Evolutionary conservation across 2,888 invertebrate species (phyloP).

Genomic region (Mesochorus sp.): DNA sequence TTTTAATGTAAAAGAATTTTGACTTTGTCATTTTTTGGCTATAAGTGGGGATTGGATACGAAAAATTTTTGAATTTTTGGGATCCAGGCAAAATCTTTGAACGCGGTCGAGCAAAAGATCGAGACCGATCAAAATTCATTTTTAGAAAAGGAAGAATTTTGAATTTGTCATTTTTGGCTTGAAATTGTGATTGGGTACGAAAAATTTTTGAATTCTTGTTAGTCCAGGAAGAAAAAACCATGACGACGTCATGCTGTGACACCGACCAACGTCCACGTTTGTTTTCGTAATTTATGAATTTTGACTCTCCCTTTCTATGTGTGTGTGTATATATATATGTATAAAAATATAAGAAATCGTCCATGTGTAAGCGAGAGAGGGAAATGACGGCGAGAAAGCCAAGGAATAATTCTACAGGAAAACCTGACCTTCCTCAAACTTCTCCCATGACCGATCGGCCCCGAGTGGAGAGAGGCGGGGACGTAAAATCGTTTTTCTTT

Average conservation of each 20-base stretch:
- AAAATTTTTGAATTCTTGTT: too few species aligned
- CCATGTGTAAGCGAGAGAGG: not conserved
- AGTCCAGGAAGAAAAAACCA: not conserved
- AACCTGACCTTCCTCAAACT: not conserved
- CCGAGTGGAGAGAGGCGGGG: not conserved
- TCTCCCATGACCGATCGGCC: not conserved
- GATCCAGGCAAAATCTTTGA: too few species aligned
- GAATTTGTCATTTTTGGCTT: too few species aligned
- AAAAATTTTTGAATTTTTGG: too few species aligned
- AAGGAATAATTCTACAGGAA: not conserved
- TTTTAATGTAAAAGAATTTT: too few species aligned
- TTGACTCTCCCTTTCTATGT: not conserved
- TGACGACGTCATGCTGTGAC: not conserved
- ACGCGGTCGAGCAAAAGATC: too few species aligned
- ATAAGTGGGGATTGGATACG: too few species aligned
- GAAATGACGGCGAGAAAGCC: not conserved
- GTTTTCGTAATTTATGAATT: constrained; percentile 5
- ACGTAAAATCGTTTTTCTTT: not conserved
- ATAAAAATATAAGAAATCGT: not conserved
- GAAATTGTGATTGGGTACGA: too few species aligned
- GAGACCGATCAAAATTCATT: too few species aligned
- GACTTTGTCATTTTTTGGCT: too few species aligned
- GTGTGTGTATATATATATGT: too few species aligned
- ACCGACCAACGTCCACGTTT: not conserved
- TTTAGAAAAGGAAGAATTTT: too few species aligned